Percentiles rank a stretch among this genome's conserved stretches.
Evolutionary conservation across 2,113 vertebrate genomes (phyloP).

Genomic region (Grus americana): DNA sequence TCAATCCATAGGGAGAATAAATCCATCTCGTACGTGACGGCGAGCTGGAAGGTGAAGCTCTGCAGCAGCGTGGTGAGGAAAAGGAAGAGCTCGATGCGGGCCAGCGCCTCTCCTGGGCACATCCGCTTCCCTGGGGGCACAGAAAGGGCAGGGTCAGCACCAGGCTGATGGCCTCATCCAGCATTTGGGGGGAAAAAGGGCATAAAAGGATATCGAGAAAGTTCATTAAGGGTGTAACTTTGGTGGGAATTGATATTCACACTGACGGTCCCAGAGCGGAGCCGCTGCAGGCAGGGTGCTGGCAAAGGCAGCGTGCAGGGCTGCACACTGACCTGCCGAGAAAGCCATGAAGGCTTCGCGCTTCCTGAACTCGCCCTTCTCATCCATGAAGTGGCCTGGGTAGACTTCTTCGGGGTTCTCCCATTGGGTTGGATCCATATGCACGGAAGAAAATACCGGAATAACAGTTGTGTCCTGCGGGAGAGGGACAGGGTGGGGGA

Average conservation of each 20-base stretch:
- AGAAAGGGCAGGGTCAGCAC: neutral
- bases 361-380: slow-evolving; percentile 47
- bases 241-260: accelerated
- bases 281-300: neutral
- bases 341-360: slow-evolving; percentile 39
- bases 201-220: accelerated
- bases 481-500: neutral
- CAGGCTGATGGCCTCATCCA: neutral
- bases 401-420: slow-evolving; percentile 19
- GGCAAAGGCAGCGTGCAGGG: accelerated
- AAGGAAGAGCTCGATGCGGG: slow-evolving; percentile 59
- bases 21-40: neutral
- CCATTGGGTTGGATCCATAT: slow-evolving; percentile 43
- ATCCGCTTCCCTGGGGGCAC: slow-evolving; percentile 46
- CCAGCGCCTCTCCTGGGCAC: slow-evolving; percentile 50
- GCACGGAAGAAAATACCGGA: neutral
- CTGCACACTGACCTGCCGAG: slow-evolving; percentile 27
- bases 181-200: accelerated
- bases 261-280: neutral
- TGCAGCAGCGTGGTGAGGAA: slow-evolving; percentile 60
- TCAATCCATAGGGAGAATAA: neutral
- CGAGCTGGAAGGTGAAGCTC: slow-evolving; percentile 50
- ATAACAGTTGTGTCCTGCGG: slow-evolving; percentile 27
- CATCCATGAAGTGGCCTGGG: slow-evolving; percentile 43
- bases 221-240: neutral